These are phyloP conservation scores for Eristalis intricaria DNA, from an alignment of 2,888 invertebrate genomes.

Conservation along the genomic window DNA sequence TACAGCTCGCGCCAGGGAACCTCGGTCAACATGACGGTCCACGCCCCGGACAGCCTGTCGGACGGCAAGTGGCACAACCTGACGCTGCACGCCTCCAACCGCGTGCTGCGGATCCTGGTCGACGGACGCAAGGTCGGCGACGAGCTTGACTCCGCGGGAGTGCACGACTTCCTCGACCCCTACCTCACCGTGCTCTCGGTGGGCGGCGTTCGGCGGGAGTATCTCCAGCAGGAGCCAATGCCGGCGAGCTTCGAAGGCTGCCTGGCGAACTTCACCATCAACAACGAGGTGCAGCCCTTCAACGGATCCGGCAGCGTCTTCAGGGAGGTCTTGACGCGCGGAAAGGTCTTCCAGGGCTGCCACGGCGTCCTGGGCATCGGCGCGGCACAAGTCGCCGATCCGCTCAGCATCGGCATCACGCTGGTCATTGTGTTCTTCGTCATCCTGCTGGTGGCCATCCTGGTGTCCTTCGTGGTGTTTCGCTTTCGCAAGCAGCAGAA, in stretches of 20 bases:
- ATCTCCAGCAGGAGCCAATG: conserved; percentile 82
- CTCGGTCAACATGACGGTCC: conserved; percentile 91
- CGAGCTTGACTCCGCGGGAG: conserved; percentile 91
- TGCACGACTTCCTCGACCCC: conserved; percentile 96
- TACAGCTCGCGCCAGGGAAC: conserved; percentile 91
- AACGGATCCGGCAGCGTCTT: conserved; percentile 93
- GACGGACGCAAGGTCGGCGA: conserved; percentile 89
- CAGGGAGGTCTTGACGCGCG: conserved; percentile 86
- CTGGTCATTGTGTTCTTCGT: conserved; percentile 97
- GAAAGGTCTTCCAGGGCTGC: conserved; percentile 89
- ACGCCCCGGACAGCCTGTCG: conserved; percentile 84
- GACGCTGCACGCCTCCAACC: conserved; percentile 87
- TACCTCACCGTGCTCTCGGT: conserved; percentile 91
- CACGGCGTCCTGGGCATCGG: conserved; percentile 89
- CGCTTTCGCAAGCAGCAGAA: conserved; percentile 92
- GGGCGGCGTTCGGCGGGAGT: conserved; percentile 88
- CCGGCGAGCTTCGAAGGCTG: conserved; percentile 92
- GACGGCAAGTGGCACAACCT: conserved; percentile 96
- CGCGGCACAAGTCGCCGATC: conserved; percentile 90
- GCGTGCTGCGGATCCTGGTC: conserved; percentile 87
- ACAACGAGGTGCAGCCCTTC: conserved; percentile 94
- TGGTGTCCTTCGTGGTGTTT: conserved; percentile 96
- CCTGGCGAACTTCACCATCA: conserved; percentile 92
- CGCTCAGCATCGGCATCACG: conserved; percentile 95
- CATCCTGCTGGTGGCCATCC: conserved; percentile 92